These are phyloP conservation scores for Chiloscyllium plagiosum DNA, from an alignment of 2,113 vertebrate species.

Conservation along the genomic window DNA sequence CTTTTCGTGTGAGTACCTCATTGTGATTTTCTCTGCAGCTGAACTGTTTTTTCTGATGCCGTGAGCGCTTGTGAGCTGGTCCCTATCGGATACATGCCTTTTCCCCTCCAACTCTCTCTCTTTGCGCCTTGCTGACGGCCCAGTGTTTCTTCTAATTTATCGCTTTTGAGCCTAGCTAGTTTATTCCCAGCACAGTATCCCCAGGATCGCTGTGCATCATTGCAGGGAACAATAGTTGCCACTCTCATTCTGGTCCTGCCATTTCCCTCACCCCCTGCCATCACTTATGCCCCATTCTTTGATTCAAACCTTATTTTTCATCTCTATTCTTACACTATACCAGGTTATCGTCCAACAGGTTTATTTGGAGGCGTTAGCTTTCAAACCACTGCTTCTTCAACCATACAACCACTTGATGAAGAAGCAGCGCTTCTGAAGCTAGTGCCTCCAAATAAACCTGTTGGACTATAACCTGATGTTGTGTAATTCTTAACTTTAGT, in stretches of 20 bases:
- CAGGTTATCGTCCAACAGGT: too few species aligned
- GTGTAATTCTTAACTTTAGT: too few species aligned
- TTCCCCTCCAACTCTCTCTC: not conserved
- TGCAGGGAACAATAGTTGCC: not conserved
- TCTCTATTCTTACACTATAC: not conserved
- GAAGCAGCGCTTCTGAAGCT: too few species aligned
- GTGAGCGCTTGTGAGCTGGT: not conserved
- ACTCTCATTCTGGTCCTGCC: not conserved
- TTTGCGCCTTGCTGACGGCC: not conserved
- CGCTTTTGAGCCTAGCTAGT: not conserved
- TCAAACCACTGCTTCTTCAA: too few species aligned
- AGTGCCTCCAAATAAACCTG: too few species aligned
- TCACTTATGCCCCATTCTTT: not conserved
- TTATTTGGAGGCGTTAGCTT: too few species aligned
- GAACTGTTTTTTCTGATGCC: not conserved
- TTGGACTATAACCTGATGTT: too few species aligned
- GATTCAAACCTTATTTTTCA: not conserved
- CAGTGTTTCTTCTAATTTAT: not conserved
- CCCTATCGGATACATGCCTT: not conserved
- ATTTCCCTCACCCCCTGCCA: not conserved
- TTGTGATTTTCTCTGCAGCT: not conserved
- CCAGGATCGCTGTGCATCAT: not conserved
- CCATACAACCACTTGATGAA: too few species aligned
- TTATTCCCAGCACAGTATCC: not conserved
- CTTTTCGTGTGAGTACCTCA: not conserved